Conservation (phyloP, 2,888 invertebrate species). For the Callyntrura guangdongensis region DNA sequence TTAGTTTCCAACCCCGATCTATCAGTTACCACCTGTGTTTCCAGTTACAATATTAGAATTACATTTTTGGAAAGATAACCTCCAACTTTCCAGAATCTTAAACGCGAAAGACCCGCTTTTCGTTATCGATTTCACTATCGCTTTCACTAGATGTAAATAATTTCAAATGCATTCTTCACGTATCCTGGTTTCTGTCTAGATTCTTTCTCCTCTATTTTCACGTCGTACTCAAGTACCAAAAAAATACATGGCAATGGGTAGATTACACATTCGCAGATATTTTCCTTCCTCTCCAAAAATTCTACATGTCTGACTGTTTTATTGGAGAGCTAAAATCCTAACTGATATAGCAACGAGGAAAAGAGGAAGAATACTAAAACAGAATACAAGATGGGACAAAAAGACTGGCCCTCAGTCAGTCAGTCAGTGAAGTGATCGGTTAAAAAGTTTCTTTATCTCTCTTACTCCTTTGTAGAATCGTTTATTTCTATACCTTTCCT, state of each 20-base stretch:
- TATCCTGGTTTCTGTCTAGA: too few species aligned
- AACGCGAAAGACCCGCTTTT: too few species aligned
- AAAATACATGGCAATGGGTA: not conserved
- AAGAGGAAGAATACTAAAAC: not conserved
- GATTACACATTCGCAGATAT: slow-evolving; percentile 1
- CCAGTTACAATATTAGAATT: too few species aligned
- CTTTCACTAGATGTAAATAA: too few species aligned
- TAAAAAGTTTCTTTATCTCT: slow-evolving; percentile 1
- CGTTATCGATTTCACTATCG: too few species aligned
- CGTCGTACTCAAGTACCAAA: not conserved
- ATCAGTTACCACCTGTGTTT: too few species aligned
- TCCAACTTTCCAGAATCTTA: too few species aligned
- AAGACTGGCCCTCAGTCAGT: slow-evolving; percentile 1
- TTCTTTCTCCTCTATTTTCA: not conserved
- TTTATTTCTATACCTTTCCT: not conserved
- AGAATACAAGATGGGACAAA: not conserved
- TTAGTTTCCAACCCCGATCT: too few species aligned
- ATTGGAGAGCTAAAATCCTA: not conserved
- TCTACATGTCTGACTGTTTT: not conserved
- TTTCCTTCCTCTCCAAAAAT: not conserved
- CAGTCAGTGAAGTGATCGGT: slow-evolving; percentile 12
- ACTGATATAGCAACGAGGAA: not conserved
- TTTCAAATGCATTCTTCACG: too few species aligned
- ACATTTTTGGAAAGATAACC: too few species aligned
- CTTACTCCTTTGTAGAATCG: not conserved